Conservation (phyloP, 2,888 invertebrate species). For the Eupithecia abbreviata region DNA sequence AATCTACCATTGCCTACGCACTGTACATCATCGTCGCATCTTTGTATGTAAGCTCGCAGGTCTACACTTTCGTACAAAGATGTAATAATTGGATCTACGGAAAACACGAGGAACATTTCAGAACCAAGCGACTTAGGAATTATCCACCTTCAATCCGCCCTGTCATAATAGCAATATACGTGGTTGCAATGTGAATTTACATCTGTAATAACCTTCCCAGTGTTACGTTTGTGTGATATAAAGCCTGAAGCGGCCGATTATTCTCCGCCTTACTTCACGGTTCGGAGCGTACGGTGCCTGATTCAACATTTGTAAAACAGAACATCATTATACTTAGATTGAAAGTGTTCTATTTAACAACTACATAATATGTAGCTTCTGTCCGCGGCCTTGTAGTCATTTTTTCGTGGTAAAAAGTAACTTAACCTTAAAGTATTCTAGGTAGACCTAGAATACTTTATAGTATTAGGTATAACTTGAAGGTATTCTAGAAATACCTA, state of each 20-base stretch:
- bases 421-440: not conserved
- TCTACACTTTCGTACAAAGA: not conserved
- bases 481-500: no score
- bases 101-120: not conserved
- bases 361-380: not conserved
- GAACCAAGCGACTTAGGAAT: not conserved
- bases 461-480: no score
- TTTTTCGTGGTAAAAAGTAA: not conserved
- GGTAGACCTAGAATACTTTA: not conserved
- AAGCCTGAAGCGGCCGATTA: slow-evolving; percentile 20
- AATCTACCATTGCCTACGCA: no score
- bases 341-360: not conserved
- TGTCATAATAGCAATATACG: slow-evolving; percentile 18
- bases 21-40: no score
- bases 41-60: no score
- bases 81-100: not conserved
- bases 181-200: slow-evolving; percentile 28
- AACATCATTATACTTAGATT: slow-evolving; percentile 9
- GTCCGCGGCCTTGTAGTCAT: not conserved
- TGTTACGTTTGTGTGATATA: slow-evolving; percentile 25
- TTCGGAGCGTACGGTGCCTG: slow-evolving; percentile 8
- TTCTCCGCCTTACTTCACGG: slow-evolving; percentile 21
- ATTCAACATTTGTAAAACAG: slow-evolving; percentile 28
- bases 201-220: slow-evolving; percentile 20
- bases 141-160: slow-evolving; percentile 3